Evolutionary conservation across 2,888 invertebrate species (phyloP), one percentile per base, ranked within the genome.

Genomic region (Stramonita haemastoma): DNA sequence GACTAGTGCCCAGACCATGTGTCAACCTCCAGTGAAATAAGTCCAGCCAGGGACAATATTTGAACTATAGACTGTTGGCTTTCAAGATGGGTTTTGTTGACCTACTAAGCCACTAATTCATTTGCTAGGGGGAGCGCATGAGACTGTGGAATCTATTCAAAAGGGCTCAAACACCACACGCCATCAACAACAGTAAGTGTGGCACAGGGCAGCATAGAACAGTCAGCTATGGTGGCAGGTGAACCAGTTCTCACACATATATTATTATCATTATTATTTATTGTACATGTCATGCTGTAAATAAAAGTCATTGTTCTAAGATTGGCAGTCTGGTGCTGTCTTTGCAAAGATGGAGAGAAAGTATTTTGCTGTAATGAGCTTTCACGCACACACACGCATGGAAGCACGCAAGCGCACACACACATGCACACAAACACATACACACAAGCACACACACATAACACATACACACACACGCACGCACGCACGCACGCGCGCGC

Each of bases 291-390:
- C 32, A 79, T 79, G 32, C 32, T 79, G 79, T 79, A 79, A 79
- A 79, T 79, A 79, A 79, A 79, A 32, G 79, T 79, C 79, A 32
- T 79, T 79, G 79, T 79, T 79, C 79, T 22, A 17, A 79, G n/a
- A 17, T 79, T 32, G 17, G 32, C 19, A 5, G 32, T 34, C 17
- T 79, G 34, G 13, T 34, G 34, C 0, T 11, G 29, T 22, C 5
- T 22, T 34, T 79, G 34, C 5, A 34, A 17, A 15, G 34, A 79
- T 32, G 32, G 34, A 34, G 79, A 79, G 32, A 34, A 79, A 66
- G 66, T 26, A 66, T 46, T 46, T 46, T 46, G 46, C 46, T 46
- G 46, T 46, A 46, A 46, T 46, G 46, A 46, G 34, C 79, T 34
- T 17, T 17, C 79, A 34, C 79, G 34, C 79, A 79, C 34, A 4